A percentile compares a stretch with the other conserved stretches of the same genome.
Conservation (phyloP, 2,113 vertebrate species). For the Prunella fulvescens region DNA sequence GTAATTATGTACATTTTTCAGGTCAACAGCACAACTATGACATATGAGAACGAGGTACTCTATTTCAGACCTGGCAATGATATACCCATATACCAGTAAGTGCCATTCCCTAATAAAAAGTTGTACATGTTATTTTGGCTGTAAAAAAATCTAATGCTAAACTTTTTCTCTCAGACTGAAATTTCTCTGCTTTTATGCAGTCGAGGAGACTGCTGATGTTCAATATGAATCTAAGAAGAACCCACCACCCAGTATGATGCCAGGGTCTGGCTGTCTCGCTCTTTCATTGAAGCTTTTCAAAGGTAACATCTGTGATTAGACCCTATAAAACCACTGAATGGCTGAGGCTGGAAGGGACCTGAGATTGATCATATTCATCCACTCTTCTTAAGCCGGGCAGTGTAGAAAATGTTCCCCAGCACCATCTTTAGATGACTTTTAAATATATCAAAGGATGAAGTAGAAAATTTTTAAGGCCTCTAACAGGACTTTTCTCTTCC, state of each 20-base stretch:
- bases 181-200: constrained; percentile 22
- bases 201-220: not conserved
- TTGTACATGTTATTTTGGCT: not conserved
- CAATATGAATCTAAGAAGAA: not conserved
- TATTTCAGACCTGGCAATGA: constrained; percentile 32
- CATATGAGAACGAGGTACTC: constrained; percentile 53
- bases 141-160: not conserved
- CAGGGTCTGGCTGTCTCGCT: constrained; percentile 27
- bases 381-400: not conserved
- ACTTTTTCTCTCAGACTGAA: not conserved
- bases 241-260: not conserved
- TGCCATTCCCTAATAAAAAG: not conserved
- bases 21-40: constrained; percentile 33
- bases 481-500: not conserved
- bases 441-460: not conserved
- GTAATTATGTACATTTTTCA: not conserved
- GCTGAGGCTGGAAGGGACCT: not conserved
- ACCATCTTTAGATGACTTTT: not conserved
- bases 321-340: not conserved
- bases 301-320: constrained; percentile 17
- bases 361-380: not conserved
- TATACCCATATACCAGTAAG: constrained; percentile 48
- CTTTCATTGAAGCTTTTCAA: constrained; percentile 57
- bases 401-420: not conserved
- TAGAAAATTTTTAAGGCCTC: not conserved